A percentile compares a stretch with the other conserved stretches of the same genome.
Evolutionary conservation across 2,888 invertebrate species (phyloP).

Genomic region (Drosophila mimetica): DNA sequence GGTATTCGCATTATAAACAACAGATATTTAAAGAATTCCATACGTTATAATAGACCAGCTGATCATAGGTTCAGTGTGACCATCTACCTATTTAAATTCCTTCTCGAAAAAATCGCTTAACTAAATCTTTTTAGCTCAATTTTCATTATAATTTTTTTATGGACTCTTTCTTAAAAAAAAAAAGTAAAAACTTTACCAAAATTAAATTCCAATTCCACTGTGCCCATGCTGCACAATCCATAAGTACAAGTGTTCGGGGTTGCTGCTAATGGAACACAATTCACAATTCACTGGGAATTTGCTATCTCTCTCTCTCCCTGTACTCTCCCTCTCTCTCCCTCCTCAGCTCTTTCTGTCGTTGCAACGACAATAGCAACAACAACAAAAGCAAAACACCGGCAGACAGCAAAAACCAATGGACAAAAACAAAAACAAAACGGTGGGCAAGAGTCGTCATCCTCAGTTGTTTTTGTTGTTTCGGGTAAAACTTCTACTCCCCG

Average conservation of each 20-base stretch:
- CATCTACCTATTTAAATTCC: too few species aligned
- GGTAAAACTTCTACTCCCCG: conserved; percentile 58
- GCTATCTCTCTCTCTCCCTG: conserved; percentile 48
- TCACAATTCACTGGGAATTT: conserved; percentile 68
- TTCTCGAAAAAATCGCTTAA: too few species aligned
- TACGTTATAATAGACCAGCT: too few species aligned
- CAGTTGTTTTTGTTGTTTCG: conserved; percentile 30
- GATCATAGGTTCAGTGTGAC: too few species aligned
- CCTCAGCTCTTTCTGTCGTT: conserved; percentile 46
- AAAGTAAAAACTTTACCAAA: too few species aligned
- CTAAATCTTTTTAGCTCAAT: too few species aligned
- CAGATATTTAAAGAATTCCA: too few species aligned
- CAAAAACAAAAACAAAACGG: conserved; percentile 28
- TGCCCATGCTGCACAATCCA: conserved; percentile 19
- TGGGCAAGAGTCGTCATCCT: conserved; percentile 28
- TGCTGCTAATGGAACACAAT: conserved; percentile 76
- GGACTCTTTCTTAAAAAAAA: too few species aligned
- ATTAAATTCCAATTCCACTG: conserved; percentile 18
- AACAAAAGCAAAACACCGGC: conserved; percentile 65
- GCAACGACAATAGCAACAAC: conserved; percentile 48
- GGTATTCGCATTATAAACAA: too few species aligned
- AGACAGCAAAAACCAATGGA: conserved; percentile 57
- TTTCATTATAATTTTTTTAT: too few species aligned
- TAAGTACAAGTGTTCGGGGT: conserved; percentile 62
- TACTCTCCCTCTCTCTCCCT: neutral